Conservation (phyloP, 2,888 invertebrate genomes). For the Drosophila emarginata region DNA sequence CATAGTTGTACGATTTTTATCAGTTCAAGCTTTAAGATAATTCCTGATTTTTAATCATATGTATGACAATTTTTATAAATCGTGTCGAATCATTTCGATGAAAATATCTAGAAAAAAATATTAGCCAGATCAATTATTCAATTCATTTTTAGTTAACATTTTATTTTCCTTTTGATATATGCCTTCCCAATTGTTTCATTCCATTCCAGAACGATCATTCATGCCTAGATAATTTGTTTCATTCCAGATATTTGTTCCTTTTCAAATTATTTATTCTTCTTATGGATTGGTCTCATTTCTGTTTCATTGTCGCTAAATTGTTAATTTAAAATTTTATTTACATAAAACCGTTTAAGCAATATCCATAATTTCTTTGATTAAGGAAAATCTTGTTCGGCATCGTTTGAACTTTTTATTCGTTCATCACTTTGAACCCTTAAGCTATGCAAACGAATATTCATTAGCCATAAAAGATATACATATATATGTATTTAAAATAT, state of each 20-base stretch:
- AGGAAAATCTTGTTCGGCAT: background rate
- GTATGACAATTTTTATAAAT: too few species aligned
- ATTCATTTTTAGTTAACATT: too few species aligned
- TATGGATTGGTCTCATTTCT: background rate
- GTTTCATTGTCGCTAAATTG: background rate
- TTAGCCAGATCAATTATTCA: too few species aligned
- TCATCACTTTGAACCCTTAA: background rate
- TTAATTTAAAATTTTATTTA: background rate
- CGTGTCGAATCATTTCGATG: too few species aligned
- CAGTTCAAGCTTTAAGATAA: too few species aligned
- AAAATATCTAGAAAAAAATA: too few species aligned
- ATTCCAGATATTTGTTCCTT: background rate
- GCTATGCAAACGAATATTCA: slow-evolving; percentile 1
- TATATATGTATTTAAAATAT: slow-evolving; percentile 14
- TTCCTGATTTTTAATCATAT: too few species aligned
- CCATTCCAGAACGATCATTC: too few species aligned
- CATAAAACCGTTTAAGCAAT: background rate
- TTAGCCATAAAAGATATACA: slow-evolving; percentile 13
- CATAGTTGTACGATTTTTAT: too few species aligned
- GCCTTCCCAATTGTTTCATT: too few species aligned
- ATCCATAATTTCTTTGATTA: background rate
- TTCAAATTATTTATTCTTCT: background rate
- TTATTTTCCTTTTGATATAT: too few species aligned
- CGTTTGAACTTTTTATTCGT: background rate
- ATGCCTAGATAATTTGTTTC: too few species aligned